These are phyloP conservation scores for Mythimna pallens DNA, from an alignment of 2,888 invertebrate species.

Conservation along the genomic window DNA sequence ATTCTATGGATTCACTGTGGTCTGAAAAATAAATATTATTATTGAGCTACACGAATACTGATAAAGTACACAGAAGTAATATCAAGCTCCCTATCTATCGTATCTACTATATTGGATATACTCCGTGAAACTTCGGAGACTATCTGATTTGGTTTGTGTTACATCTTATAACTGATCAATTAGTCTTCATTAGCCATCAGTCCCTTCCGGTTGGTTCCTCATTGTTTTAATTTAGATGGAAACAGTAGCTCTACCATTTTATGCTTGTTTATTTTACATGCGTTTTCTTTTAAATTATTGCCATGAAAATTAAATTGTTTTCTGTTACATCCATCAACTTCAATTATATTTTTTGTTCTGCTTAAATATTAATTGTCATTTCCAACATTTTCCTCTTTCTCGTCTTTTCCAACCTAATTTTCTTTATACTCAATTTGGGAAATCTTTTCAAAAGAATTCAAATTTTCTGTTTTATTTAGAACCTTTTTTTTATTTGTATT, in stretches of 20 bases:
- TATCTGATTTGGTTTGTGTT: conserved; percentile 6
- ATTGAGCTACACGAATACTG: too few species aligned
- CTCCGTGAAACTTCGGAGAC: neutral
- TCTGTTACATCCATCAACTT: too few species aligned
- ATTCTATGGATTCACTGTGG: too few species aligned
- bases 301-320: too few species aligned
- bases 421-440: neutral
- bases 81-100: neutral
- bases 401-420: accelerated
- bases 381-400: neutral
- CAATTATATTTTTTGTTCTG: neutral
- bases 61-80: neutral
- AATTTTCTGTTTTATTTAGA: neutral
- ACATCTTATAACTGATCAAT: conserved; percentile 28
- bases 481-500: too few species aligned
- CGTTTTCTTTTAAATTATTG: conserved; percentile 1
- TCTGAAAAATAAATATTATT: too few species aligned
- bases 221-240: neutral
- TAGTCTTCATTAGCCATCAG: conserved; percentile 39
- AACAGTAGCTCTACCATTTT: neutral
- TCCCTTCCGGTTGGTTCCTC: conserved; percentile 4
- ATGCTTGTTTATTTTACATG: neutral
- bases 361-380: neutral
- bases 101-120: neutral
- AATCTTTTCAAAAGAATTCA: neutral